phyloP scores from a whole-genome alignment of 2,797 vertebrate species.

The Clarias fuscus region DNA sequence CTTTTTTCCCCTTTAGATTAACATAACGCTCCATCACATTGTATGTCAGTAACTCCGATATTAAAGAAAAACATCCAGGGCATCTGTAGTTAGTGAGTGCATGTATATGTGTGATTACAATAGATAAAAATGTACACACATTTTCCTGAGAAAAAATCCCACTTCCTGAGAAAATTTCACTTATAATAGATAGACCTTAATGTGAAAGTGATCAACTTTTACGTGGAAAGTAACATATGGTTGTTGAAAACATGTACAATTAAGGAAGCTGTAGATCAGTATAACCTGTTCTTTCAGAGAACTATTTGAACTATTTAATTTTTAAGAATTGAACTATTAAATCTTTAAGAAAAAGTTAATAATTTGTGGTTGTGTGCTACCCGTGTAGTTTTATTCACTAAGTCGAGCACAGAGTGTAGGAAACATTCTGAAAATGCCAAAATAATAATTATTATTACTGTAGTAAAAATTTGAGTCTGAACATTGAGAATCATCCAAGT shows the following conservation, averaged over 20 bases:
- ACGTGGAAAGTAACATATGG: neutral
- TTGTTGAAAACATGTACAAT: neutral
- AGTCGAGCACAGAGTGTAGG: neutral
- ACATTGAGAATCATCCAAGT: no score
- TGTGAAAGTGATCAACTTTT: neutral
- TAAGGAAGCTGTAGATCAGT: neutral
- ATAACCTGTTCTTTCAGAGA: neutral
- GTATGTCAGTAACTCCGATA: conserved; percentile 4
- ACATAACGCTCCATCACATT: neutral
- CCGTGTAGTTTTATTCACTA: neutral
- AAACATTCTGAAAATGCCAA: neutral
- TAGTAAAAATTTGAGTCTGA: no score
- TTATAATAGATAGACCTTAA: neutral
- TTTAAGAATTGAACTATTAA: neutral
- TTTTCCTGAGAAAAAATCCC: neutral
- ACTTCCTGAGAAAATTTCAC: neutral
- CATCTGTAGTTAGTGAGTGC: neutral
- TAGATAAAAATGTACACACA: neutral
- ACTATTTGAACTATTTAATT: neutral
- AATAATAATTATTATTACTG: no score
- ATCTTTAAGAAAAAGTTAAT: neutral
- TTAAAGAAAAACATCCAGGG: neutral
- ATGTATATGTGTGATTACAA: neutral
- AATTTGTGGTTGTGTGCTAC: neutral
- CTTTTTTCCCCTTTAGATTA: neutral